Conservation (phyloP, 2,797 vertebrate species). For the Bradypus variegatus region DNA sequence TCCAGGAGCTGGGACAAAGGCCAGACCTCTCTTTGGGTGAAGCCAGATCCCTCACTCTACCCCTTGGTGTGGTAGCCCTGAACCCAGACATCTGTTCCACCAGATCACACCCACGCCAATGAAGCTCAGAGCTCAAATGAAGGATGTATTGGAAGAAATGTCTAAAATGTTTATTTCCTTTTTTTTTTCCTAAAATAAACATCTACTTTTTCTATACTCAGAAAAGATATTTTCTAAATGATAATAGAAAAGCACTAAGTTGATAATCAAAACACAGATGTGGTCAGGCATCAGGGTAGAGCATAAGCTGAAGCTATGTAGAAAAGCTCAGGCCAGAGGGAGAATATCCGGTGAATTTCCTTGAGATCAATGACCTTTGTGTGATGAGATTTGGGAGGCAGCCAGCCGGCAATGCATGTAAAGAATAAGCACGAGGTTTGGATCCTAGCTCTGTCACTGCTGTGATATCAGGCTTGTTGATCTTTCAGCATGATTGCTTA, state of each 20-base stretch:
- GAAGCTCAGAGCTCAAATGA: background rate
- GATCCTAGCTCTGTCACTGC: background rate
- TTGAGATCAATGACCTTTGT: background rate
- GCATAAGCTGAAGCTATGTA: rapidly evolving
- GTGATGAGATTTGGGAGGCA: background rate
- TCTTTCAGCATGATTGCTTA: background rate
- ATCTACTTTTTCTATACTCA: background rate
- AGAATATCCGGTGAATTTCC: background rate
- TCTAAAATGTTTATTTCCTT: background rate
- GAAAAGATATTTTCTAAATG: background rate
- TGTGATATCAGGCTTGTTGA: too few species aligned
- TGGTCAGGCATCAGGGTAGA: background rate
- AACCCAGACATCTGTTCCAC: too few species aligned
- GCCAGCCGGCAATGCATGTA: background rate
- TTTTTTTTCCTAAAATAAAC: background rate
- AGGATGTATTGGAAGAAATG: background rate
- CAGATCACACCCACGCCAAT: too few species aligned
- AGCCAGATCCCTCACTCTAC: too few species aligned
- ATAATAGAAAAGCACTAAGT: background rate
- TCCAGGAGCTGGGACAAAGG: too few species aligned
- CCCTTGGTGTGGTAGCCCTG: background rate
- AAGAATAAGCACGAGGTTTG: background rate
- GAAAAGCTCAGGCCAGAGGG: background rate
- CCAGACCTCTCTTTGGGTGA: too few species aligned
- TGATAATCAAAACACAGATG: background rate